Evolutionary conservation across 2,797 vertebrate genomes (phyloP).

Genomic region (Anabacerthia variegaticeps): DNA sequence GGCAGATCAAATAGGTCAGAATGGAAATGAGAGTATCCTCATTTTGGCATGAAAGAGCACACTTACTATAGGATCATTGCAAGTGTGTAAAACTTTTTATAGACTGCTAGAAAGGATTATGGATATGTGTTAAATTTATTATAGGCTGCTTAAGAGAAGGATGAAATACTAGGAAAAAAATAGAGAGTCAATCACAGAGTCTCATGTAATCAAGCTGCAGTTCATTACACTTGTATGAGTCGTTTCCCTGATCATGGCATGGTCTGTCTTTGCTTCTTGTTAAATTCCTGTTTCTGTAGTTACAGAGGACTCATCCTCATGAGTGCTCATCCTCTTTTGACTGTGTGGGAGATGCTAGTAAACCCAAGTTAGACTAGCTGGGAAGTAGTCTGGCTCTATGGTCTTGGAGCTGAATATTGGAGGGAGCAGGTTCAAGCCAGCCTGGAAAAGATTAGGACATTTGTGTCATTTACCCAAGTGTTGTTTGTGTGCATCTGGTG

Average conservation of each 20-base stretch:
- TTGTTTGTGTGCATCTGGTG: background rate
- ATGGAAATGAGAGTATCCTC: background rate
- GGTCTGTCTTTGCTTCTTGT: background rate
- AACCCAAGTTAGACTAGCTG: background rate
- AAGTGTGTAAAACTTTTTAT: background rate
- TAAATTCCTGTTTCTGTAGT: background rate
- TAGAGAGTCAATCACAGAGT: background rate
- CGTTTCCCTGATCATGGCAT: fast-evolving
- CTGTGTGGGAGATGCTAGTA: background rate
- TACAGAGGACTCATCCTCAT: background rate
- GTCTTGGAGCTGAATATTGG: background rate
- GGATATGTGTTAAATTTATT: background rate
- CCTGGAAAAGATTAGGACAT: background rate
- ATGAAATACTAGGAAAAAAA: background rate
- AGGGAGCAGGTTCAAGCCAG: background rate
- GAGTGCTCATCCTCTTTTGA: background rate
- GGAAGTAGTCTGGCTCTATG: background rate
- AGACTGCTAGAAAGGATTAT: background rate
- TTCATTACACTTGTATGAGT: background rate
- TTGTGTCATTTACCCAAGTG: background rate
- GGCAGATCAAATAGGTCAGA: background rate
- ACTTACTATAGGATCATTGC: background rate
- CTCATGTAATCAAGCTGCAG: background rate
- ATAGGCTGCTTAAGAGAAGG: background rate
- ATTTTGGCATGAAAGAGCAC: background rate